A percentile compares a stretch with the other conserved stretches of the same genome.
Evolutionary conservation across 2,797 vertebrate species (phyloP).

Genomic region (Bradypus variegatus): DNA sequence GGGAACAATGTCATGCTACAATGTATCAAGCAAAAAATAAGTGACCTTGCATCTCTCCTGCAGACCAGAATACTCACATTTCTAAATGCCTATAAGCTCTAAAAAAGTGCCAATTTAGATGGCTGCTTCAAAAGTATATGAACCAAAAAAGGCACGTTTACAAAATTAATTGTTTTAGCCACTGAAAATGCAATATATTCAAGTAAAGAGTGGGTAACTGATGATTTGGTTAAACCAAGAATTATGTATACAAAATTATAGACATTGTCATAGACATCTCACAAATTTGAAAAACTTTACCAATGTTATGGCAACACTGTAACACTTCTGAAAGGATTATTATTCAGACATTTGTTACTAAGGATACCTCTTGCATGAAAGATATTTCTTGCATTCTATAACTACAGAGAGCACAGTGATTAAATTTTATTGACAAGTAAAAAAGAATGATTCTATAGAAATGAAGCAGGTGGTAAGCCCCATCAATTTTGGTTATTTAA

Average conservation of each 20-base stretch:
- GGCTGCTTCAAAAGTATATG: slow-evolving; percentile 15
- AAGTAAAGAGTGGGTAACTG: not conserved
- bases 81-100: slow-evolving; percentile 24
- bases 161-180: slow-evolving; percentile 38
- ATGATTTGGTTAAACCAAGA: slow-evolving; percentile 11
- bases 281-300: slow-evolving; percentile 37
- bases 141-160: slow-evolving; percentile 1
- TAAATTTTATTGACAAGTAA: slow-evolving; percentile 46
- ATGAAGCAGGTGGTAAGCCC: not conserved
- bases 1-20: slow-evolving; percentile 38
- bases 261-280: not conserved
- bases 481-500: slow-evolving; percentile 27
- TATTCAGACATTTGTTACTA: slow-evolving; percentile 5
- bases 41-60: slow-evolving; percentile 33
- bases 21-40: slow-evolving; percentile 39
- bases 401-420: slow-evolving; percentile 20
- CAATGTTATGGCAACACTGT: slow-evolving; percentile 3
- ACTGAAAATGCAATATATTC: slow-evolving; percentile 51
- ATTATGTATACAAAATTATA: slow-evolving; percentile 15
- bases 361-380: slow-evolving; percentile 27
- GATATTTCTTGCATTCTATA: slow-evolving; percentile 37
- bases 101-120: slow-evolving; percentile 12
- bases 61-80: slow-evolving; percentile 24
- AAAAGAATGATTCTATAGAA: slow-evolving; percentile 25
- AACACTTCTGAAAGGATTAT: slow-evolving; percentile 30